Evolutionary conservation across 2,113 vertebrate genomes (phyloP).

Genomic region (Microcebus lehilahytsara): DNA sequence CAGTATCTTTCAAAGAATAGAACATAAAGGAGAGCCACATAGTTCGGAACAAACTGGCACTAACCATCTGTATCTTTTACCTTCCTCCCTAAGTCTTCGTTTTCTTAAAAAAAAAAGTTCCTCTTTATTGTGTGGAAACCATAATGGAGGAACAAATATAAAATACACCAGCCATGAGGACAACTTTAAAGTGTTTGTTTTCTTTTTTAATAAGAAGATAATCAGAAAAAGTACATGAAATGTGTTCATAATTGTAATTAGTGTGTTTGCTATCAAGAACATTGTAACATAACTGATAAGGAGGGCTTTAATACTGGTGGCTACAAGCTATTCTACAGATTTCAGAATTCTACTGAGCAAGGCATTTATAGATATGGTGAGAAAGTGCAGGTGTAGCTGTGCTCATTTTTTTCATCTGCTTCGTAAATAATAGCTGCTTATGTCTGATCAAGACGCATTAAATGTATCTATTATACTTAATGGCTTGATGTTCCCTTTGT

Average conservation of each 20-base stretch:
- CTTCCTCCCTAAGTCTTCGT: neutral
- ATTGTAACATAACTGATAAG: conserved; percentile 2
- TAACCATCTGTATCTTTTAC: neutral
- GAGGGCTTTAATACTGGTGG: neutral
- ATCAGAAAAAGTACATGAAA: conserved; percentile 1
- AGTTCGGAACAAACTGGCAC: neutral
- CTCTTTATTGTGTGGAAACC: neutral
- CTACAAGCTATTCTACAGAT: neutral
- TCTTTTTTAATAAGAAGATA: neutral
- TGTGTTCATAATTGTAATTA: conserved; percentile 51
- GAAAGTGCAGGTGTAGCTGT: neutral
- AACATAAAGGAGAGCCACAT: neutral
- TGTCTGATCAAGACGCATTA: neutral
- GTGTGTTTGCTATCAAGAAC: neutral
- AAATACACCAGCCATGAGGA: neutral
- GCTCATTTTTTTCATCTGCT: neutral
- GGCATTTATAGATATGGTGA: neutral
- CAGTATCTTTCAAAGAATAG: neutral
- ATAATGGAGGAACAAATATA: neutral
- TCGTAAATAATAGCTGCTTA: neutral
- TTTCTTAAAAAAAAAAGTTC: neutral
- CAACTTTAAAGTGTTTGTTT: neutral
- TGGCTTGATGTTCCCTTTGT: neutral
- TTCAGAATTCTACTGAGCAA: neutral
- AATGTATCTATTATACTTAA: neutral